These are phyloP conservation scores for Drosophila suboccidentalis DNA, from an alignment of 2,888 invertebrate species.

Conservation along the genomic window DNA sequence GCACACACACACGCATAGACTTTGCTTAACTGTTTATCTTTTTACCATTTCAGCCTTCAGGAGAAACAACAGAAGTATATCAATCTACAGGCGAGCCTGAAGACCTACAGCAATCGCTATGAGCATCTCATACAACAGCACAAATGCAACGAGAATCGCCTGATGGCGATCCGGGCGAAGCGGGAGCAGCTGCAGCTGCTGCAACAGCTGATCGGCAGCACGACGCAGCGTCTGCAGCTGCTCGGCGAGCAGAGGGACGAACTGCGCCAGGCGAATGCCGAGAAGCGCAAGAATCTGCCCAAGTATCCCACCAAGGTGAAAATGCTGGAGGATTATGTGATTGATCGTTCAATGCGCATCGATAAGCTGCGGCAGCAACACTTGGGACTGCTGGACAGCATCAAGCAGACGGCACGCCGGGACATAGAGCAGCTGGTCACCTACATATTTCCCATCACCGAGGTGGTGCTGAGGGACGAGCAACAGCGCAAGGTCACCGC, in stretches of 20 bases:
- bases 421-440: constrained; percentile 89
- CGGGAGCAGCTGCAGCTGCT: constrained; percentile 87
- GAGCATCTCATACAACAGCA: constrained; percentile 86
- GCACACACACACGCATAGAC: background rate
- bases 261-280: constrained; percentile 83
- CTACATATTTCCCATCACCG: constrained; percentile 89
- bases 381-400: constrained; percentile 86
- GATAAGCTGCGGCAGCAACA: constrained; percentile 86
- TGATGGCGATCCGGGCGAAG: constrained; percentile 88
- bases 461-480: constrained; percentile 84
- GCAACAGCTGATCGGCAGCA: constrained; percentile 86
- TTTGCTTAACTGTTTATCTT: constrained; percentile 4
- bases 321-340: constrained; percentile 87
- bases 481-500: constrained; percentile 59
- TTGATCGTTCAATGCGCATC: constrained; percentile 86
- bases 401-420: constrained; percentile 87
- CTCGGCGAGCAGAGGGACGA: constrained; percentile 87
- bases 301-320: constrained; percentile 89
- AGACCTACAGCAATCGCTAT: constrained; percentile 87
- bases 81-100: constrained; percentile 87
- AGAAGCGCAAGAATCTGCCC: constrained; percentile 87
- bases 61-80: constrained; percentile 88
- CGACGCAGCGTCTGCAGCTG: constrained; percentile 61
- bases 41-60: constrained; percentile 86
- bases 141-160: constrained; percentile 85